Percentiles rank a stretch among this genome's conserved stretches.
Conservation (phyloP, 2,888 invertebrate genomes). For the Seira ritae region DNA sequence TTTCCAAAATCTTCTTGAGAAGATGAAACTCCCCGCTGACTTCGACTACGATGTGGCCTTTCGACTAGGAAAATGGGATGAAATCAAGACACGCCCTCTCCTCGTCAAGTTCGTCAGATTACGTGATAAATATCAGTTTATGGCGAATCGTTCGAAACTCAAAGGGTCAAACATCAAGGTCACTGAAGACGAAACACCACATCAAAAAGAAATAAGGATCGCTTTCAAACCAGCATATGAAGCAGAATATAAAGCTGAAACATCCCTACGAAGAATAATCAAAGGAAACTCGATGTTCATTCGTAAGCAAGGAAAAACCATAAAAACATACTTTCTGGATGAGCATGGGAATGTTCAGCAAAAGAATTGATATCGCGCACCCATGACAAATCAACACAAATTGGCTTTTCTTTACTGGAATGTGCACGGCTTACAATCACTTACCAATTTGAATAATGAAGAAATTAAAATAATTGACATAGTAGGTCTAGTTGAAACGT, state of each 20-base stretch:
- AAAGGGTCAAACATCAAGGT: not conserved
- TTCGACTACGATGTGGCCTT: not conserved
- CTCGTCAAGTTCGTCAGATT: not conserved
- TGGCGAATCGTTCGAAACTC: not conserved
- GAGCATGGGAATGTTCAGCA: not conserved
- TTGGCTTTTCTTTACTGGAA: not conserved
- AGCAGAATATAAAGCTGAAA: not conserved
- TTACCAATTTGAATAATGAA: not conserved
- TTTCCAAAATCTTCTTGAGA: not conserved
- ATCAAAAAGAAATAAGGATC: not conserved
- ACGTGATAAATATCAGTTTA: not conserved
- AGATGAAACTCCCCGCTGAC: too few relatives aligned
- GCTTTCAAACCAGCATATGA: not conserved
- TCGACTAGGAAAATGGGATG: not conserved
- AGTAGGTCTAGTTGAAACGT: slow-evolving; percentile 10
- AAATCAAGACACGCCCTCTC: not conserved
- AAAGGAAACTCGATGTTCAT: not conserved
- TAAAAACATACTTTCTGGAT: not conserved
- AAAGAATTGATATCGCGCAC: not conserved
- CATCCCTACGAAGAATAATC: not conserved
- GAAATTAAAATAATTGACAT: not conserved
- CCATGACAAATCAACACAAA: not conserved
- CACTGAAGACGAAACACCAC: not conserved
- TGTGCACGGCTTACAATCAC: not conserved
- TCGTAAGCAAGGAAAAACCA: not conserved